Evolutionary conservation across 2,113 vertebrate species (phyloP).

Genomic region (Varanus komodoensis): DNA sequence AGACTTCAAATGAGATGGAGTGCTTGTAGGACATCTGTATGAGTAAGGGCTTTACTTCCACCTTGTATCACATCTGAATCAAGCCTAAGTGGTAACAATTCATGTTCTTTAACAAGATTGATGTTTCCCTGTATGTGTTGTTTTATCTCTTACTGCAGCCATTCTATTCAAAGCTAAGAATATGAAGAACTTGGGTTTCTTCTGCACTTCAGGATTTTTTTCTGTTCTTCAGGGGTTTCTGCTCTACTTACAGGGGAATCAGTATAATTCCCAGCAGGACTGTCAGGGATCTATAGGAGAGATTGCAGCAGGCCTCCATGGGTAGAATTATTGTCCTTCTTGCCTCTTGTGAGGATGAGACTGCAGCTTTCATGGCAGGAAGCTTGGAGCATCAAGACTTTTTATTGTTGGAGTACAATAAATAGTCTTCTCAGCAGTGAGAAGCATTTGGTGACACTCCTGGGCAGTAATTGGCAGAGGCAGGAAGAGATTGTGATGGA

Average conservation of each 20-base stretch:
- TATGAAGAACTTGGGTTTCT: not conserved
- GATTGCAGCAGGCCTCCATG: constrained; percentile 29
- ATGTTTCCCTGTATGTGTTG: not conserved
- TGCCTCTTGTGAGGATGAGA: not conserved
- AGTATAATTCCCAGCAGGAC: accelerated
- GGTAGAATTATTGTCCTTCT: constrained; percentile 43
- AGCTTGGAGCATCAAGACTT: accelerated
- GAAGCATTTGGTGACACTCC: constrained; percentile 5
- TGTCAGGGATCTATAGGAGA: constrained; percentile 10
- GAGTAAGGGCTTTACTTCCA: not conserved
- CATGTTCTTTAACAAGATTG: not conserved
- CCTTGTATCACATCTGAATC: not conserved
- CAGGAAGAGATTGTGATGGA: not conserved
- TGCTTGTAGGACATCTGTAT: not conserved
- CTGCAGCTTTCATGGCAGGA: not conserved
- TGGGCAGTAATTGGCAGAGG: constrained; percentile 27
- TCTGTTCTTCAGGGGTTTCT: not conserved
- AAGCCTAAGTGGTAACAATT: not conserved
- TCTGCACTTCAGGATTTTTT: not conserved
- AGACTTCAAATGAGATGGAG: not conserved
- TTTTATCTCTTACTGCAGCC: not conserved
- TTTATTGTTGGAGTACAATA: constrained; percentile 25
- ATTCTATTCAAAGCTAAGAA: constrained; percentile 1
- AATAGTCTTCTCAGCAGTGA: not conserved
- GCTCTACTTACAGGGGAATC: not conserved